These are phyloP conservation scores for Girardinichthys multiradiatus DNA, from an alignment of 2,113 vertebrate species.

Conservation along the genomic window DNA sequence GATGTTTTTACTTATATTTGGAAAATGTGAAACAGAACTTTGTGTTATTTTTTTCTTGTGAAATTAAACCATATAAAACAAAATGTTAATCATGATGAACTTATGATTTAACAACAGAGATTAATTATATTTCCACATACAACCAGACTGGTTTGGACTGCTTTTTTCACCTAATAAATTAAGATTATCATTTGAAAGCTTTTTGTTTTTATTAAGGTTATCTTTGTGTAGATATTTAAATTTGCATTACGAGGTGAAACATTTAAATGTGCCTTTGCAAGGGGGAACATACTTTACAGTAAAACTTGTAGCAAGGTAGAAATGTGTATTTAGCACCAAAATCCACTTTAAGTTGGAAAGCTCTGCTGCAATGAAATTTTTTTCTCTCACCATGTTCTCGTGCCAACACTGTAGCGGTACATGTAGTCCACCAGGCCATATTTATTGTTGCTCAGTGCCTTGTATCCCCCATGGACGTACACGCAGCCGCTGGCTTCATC, in stretches of 20 bases:
- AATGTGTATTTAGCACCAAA: too few relatives aligned
- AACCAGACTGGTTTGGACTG: too few relatives aligned
- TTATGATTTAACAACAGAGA: too few relatives aligned
- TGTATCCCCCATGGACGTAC: constrained; percentile 91
- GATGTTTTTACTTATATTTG: not conserved
- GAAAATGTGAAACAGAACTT: not conserved
- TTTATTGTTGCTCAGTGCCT: constrained; percentile 89
- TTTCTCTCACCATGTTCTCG: constrained; percentile 84
- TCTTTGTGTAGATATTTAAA: not conserved
- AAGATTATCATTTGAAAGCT: not conserved
- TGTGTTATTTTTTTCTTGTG: not conserved
- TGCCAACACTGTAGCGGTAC: constrained; percentile 85
- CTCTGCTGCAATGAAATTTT: not conserved
- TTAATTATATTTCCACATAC: too few relatives aligned
- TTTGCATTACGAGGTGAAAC: too few relatives aligned
- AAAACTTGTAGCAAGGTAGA: too few relatives aligned
- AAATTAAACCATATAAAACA: too few relatives aligned
- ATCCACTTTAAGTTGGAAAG: too few relatives aligned
- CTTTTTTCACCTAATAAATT: too few relatives aligned
- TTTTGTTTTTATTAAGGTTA: not conserved
- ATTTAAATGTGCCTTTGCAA: too few relatives aligned
- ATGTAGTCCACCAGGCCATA: constrained; percentile 90
- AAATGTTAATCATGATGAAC: too few relatives aligned
- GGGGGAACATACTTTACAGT: too few relatives aligned
- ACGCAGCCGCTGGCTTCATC: constrained; percentile 81